These are phyloP conservation scores for Ptychobarbus kaznakovi DNA, from an alignment of 2,797 vertebrate species.

Conservation along the genomic window DNA sequence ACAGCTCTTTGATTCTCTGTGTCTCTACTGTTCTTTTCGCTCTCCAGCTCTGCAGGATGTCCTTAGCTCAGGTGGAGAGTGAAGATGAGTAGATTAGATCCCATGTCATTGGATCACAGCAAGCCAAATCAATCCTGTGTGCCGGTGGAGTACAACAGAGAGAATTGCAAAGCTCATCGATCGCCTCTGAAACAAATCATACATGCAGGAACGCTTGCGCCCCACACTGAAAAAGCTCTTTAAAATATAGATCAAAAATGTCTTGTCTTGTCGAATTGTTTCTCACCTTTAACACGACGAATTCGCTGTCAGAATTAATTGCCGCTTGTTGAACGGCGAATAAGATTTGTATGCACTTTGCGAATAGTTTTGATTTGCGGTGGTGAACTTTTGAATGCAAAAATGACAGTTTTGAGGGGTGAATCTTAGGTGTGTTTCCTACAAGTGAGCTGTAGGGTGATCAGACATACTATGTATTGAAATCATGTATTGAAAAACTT, in stretches of 20 bases:
- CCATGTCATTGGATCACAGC: constrained; percentile 43
- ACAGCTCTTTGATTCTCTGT: constrained; percentile 16
- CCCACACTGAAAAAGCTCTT: constrained; percentile 48
- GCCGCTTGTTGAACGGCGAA: background rate
- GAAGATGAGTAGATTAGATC: constrained; percentile 49
- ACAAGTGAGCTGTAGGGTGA: background rate
- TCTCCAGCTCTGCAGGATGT: constrained; percentile 35
- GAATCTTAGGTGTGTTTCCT: constrained; percentile 27
- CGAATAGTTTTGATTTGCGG: background rate
- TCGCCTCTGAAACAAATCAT: constrained; percentile 48
- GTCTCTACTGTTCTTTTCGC: background rate
- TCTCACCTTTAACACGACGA: constrained; percentile 15
- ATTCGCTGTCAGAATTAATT: background rate
- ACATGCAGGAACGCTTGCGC: constrained; percentile 49
- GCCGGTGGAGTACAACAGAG: constrained; percentile 41
- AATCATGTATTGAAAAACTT: too few relatives aligned
- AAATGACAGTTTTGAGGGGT: constrained; percentile 5
- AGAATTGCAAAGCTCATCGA: constrained; percentile 59
- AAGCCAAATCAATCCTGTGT: constrained; percentile 54
- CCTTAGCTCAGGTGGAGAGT: constrained; percentile 46
- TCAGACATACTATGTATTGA: background rate
- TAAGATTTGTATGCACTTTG: constrained; percentile 3
- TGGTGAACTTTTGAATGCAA: constrained; percentile 13
- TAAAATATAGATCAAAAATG: constrained; percentile 59
- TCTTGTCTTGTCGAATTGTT: constrained; percentile 34